Evolutionary conservation across 2,888 invertebrate species (phyloP).

Genomic region (Drosophila maculinotata): DNA sequence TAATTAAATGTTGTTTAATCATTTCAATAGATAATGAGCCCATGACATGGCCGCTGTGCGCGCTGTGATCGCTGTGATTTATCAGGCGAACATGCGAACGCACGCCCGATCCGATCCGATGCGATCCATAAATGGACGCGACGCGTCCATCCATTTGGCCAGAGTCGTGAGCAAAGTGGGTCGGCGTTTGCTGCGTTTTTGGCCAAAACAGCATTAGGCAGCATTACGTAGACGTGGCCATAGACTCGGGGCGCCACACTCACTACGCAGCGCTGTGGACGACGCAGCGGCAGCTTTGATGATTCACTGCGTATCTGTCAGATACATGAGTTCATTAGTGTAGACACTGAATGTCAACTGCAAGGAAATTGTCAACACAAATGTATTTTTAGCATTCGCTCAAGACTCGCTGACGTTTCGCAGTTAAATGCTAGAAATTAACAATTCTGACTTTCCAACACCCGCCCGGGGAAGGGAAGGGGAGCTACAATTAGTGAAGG

Average conservation of each 20-base stretch:
- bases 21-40: constrained; percentile 69
- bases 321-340: constrained; percentile 79
- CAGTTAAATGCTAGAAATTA: constrained; percentile 67
- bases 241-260: constrained; percentile 72
- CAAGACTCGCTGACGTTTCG: constrained; percentile 49
- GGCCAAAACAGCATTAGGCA: constrained; percentile 59
- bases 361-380: constrained; percentile 74
- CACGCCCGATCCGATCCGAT: constrained; percentile 44
- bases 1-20: constrained; percentile 79
- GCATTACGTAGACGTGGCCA: constrained; percentile 29
- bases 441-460: constrained; percentile 36
- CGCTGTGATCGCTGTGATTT: constrained; percentile 59
- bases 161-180: constrained; percentile 74
- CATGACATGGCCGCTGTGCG: constrained; percentile 59
- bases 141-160: constrained; percentile 56
- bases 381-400: constrained; percentile 64
- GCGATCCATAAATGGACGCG: constrained; percentile 56
- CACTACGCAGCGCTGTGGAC: constrained; percentile 17
- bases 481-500: constrained; percentile 45
- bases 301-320: constrained; percentile 75
- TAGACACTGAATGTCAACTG: constrained; percentile 80
- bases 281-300: constrained; percentile 65
- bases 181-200: constrained; percentile 58
- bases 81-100: constrained; percentile 43
- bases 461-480: neutral